These are phyloP conservation scores for Drosophila anceps DNA, from an alignment of 2,888 invertebrate species.

Conservation along the genomic window DNA sequence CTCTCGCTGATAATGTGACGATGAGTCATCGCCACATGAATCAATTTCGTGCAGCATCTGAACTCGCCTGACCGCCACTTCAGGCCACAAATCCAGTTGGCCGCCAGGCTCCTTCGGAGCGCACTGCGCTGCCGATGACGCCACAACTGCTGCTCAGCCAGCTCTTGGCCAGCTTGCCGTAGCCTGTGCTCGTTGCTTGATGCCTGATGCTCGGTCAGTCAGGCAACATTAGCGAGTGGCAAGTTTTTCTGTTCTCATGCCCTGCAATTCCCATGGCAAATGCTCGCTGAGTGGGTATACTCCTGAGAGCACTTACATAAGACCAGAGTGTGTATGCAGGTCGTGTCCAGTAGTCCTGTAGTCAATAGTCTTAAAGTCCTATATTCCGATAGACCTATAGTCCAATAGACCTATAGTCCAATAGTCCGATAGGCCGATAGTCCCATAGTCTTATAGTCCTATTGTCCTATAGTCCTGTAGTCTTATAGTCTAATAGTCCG, in stretches of 20 bases:
- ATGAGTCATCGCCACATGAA: constrained; percentile 69
- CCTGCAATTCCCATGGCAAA: constrained; percentile 5
- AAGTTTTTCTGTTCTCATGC: constrained; percentile 20
- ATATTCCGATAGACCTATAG: neutral
- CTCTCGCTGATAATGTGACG: constrained; percentile 47
- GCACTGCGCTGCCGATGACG: constrained; percentile 31
- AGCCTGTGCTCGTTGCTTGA: neutral
- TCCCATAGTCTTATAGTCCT: neutral
- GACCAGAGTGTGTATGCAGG: neutral
- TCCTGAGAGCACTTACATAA: neutral
- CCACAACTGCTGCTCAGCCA: constrained; percentile 22
- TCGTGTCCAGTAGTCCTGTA: neutral
- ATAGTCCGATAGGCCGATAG: neutral
- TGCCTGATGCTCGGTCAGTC: constrained; percentile 9
- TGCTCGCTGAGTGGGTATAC: neutral
- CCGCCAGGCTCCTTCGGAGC: constrained; percentile 26
- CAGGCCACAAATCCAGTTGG: constrained; percentile 20
- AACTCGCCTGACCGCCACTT: constrained; percentile 62
- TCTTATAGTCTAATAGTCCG: neutral
- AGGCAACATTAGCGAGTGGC: constrained; percentile 40
- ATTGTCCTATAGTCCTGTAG: neutral
- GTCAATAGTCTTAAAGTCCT: neutral
- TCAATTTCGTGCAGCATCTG: constrained; percentile 66
- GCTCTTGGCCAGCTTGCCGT: neutral
- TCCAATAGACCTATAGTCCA: neutral